phyloP scores from a whole-genome alignment of 1,140 invertebrate genomes.

The Nymphalis io region DNA sequence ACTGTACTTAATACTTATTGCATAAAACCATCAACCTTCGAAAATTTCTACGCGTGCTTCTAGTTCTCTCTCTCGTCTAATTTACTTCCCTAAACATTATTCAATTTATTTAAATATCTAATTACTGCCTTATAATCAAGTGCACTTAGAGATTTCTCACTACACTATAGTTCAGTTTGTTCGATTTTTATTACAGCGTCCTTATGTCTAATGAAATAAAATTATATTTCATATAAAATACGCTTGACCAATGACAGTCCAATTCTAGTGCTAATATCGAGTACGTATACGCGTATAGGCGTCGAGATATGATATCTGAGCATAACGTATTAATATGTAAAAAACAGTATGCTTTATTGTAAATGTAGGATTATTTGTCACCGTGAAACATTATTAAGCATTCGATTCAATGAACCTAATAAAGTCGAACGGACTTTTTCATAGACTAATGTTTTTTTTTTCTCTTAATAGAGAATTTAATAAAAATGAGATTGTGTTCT shows the following conservation, averaged over 20 bases:
- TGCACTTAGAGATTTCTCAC: conserved; percentile 74
- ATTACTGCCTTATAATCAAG: conserved; percentile 64
- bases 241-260: conserved; percentile 27
- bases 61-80: conserved; percentile 21
- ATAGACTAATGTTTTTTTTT: background rate
- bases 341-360: conserved; percentile 2
- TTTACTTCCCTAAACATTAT: conserved; percentile 19
- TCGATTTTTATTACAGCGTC: conserved; percentile 46
- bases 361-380: background rate
- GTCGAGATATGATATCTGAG: conserved; percentile 54
- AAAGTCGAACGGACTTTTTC: background rate
- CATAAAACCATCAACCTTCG: conserved; percentile 1
- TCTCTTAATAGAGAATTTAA: background rate
- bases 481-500: too few species aligned
- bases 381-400: background rate
- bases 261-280: conserved; percentile 37
- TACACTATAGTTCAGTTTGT: conserved; percentile 58
- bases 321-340: conserved; percentile 28
- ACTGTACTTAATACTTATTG: conserved; percentile 5
- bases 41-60: conserved; percentile 10
- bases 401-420: background rate
- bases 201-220: conserved; percentile 49
- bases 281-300: conserved; percentile 59
- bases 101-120: conserved; percentile 31
- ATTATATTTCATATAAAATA: conserved; percentile 43